Percentiles rank a stretch among this genome's conserved stretches.
Evolutionary conservation across 2,888 invertebrate species (phyloP).

Genomic region (Bimastos eiseni): DNA sequence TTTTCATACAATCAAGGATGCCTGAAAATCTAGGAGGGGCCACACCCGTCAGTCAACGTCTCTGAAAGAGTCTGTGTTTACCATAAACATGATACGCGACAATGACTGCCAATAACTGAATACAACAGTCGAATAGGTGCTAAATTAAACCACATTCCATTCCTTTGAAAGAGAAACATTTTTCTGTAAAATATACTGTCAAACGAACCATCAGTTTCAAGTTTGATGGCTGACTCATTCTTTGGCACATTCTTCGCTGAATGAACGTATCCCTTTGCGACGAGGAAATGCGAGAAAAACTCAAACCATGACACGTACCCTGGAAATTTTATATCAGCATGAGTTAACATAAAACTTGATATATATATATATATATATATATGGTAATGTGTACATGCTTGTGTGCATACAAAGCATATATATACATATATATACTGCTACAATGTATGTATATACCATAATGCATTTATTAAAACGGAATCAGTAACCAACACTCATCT

Average conservation of each 20-base stretch:
- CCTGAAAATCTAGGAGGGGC: too few species aligned
- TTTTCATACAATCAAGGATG: too few species aligned
- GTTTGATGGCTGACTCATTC: not conserved
- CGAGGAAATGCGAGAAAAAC: constrained; percentile 75
- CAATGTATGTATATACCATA: not conserved
- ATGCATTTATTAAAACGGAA: not conserved
- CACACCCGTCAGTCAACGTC: too few species aligned
- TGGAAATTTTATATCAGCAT: constrained; percentile 48
- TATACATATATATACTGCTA: not conserved
- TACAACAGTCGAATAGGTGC: not conserved
- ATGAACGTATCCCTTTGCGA: constrained; percentile 67
- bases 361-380: too few species aligned
- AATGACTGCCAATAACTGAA: not conserved
- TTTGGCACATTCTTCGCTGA: constrained; percentile 17
- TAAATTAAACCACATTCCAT: not conserved
- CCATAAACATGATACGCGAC: not conserved
- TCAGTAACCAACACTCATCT: not conserved
- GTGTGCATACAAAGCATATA: not conserved
- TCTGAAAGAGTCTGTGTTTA: too few species aligned
- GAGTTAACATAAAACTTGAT: not conserved
- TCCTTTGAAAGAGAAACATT: not conserved
- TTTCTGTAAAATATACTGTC: not conserved
- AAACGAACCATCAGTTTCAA: constrained; percentile 8
- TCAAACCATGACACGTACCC: constrained; percentile 78
- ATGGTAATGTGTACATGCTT: not conserved